Evolutionary conservation across 2,113 vertebrate genomes (phyloP).

Genomic region (Daphoenositta chrysoptera): DNA sequence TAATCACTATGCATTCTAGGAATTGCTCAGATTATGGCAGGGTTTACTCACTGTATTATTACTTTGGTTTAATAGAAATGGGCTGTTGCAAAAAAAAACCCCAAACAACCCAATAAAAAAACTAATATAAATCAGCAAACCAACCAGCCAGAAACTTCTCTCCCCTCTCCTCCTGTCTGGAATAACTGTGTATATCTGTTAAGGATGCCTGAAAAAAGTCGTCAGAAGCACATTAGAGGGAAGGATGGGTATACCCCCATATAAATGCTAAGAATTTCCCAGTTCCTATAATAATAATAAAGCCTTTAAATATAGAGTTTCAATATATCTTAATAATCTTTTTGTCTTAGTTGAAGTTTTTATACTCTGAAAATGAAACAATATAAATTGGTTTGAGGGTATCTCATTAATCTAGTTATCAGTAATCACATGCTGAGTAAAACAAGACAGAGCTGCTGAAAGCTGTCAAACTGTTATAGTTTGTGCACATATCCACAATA

Average conservation of each 20-base stretch:
- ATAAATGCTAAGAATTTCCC: neutral
- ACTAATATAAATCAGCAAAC: neutral
- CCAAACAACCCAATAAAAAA: neutral
- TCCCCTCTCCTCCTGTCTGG: accelerated
- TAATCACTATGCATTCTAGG: neutral
- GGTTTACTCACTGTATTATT: neutral
- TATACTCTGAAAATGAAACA: neutral
- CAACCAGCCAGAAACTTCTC: neutral
- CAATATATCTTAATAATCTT: neutral
- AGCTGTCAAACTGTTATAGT: neutral
- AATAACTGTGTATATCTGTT: neutral
- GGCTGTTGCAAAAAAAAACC: neutral
- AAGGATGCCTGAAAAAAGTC: neutral
- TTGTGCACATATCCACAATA: neutral
- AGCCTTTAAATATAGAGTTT: neutral
- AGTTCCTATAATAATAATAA: neutral
- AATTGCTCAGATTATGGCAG: neutral
- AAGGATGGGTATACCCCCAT: neutral
- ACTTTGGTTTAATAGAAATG: neutral
- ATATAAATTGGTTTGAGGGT: neutral
- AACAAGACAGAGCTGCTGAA: neutral
- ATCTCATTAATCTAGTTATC: neutral
- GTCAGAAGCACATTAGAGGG: neutral
- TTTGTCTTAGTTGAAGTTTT: neutral
- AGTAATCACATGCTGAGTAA: neutral